phyloP scores from a whole-genome alignment of 2,113 vertebrate genomes.

The Thermophis baileyi region DNA sequence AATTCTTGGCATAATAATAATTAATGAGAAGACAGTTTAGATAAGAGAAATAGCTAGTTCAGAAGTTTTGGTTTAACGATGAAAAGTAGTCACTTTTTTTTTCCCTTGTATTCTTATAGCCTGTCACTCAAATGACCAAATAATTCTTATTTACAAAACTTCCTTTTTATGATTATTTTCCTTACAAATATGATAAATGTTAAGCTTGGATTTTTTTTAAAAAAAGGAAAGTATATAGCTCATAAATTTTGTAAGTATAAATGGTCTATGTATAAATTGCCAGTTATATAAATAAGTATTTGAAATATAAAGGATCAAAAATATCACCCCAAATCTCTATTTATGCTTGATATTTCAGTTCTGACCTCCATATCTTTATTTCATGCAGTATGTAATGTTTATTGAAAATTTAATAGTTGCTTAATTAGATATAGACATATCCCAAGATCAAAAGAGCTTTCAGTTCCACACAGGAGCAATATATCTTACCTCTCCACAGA shows the following conservation, averaged over 20 bases:
- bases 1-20: neutral
- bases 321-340: no score
- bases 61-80: neutral
- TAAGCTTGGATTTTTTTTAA: neutral
- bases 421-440: neutral
- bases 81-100: neutral
- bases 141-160: neutral
- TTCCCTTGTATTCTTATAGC: neutral
- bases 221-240: neutral
- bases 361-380: neutral
- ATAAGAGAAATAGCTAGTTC: neutral
- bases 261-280: neutral
- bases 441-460: neutral
- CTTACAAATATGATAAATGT: neutral
- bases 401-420: neutral
- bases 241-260: neutral
- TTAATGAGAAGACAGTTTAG: neutral
- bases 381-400: neutral
- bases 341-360: neutral
- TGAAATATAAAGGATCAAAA: neutral
- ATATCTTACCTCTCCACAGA: neutral
- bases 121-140: no score
- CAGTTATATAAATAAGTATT: neutral
- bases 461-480: neutral
- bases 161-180: neutral